Conservation (phyloP, 2,888 invertebrate species). For the Drosophila monieri region DNA sequence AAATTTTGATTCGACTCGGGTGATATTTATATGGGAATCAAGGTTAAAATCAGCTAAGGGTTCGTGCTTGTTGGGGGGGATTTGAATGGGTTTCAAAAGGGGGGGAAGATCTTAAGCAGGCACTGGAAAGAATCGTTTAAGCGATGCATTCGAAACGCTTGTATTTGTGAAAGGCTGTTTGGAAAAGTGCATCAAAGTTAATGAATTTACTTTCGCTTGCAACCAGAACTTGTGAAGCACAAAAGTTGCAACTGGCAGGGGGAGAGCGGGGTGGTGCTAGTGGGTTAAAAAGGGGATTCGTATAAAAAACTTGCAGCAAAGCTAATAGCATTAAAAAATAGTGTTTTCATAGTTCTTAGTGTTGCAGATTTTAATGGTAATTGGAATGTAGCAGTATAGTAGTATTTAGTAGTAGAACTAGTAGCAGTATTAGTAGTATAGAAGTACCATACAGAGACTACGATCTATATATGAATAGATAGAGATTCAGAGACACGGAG, state of each 20-base stretch:
- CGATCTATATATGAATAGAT: slow-evolving; percentile 36
- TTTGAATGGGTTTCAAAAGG: neutral
- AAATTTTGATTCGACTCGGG: slow-evolving; percentile 28
- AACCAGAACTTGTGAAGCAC: slow-evolving; percentile 11
- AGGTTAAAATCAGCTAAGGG: slow-evolving; percentile 8
- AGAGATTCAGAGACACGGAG: slow-evolving; percentile 29
- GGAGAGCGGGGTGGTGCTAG: neutral
- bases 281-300: neutral
- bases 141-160: slow-evolving; percentile 43
- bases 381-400: slow-evolving; percentile 20
- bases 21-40: slow-evolving; percentile 8
- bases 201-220: slow-evolving; percentile 19
- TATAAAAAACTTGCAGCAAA: slow-evolving; percentile 23
- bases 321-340: slow-evolving; percentile 35
- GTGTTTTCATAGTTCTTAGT: slow-evolving; percentile 24
- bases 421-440: slow-evolving; percentile 22
- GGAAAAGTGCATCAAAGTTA: slow-evolving; percentile 38
- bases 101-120: slow-evolving; percentile 33
- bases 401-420: slow-evolving; percentile 22
- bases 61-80: neutral
- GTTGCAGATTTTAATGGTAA: slow-evolving; percentile 42
- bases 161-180: neutral
- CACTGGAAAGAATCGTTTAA: slow-evolving; percentile 35
- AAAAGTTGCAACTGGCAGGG: slow-evolving; percentile 18
- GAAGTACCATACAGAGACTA: slow-evolving; percentile 50